A percentile compares a stretch with the other conserved stretches of the same genome.
phyloP scores from a whole-genome alignment of 2,888 invertebrate species.

The Glaucopsyche alexis region DNA sequence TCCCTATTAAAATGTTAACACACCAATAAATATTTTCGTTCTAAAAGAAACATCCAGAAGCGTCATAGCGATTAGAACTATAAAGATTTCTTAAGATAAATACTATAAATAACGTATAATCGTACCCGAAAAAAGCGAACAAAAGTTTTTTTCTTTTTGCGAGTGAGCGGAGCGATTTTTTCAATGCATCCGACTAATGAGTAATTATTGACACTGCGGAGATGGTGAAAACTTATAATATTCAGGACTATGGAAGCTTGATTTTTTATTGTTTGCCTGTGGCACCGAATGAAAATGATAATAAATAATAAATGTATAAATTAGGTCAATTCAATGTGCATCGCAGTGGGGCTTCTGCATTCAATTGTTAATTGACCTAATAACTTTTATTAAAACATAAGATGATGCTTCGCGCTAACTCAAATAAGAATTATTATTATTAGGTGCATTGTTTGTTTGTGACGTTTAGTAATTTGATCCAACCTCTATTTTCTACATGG shows the following conservation, averaged over 20 bases:
- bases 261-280: not conserved
- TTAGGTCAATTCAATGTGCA: slow-evolving; percentile 12
- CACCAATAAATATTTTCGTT: not conserved
- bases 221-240: no score
- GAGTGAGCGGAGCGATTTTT: not conserved
- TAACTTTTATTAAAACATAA: slow-evolving; percentile 7
- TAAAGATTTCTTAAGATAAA: slow-evolving; percentile 1
- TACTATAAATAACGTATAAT: not conserved
- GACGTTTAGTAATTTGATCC: not conserved
- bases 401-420: not conserved
- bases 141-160: no score
- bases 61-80: not conserved
- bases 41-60: not conserved
- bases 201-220: no score
- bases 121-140: not conserved
- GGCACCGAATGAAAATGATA: not conserved
- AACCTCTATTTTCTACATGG: not conserved
- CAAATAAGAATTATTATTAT: slow-evolving; percentile 6
- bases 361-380: slow-evolving; percentile 17
- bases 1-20: slow-evolving; percentile 2
- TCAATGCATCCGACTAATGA: not conserved
- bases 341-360: slow-evolving; percentile 12
- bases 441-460: not conserved
- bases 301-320: not conserved
- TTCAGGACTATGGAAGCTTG: not conserved